Conservation (phyloP, 2,797 vertebrate genomes). For the Cryptoprocta ferox region DNA sequence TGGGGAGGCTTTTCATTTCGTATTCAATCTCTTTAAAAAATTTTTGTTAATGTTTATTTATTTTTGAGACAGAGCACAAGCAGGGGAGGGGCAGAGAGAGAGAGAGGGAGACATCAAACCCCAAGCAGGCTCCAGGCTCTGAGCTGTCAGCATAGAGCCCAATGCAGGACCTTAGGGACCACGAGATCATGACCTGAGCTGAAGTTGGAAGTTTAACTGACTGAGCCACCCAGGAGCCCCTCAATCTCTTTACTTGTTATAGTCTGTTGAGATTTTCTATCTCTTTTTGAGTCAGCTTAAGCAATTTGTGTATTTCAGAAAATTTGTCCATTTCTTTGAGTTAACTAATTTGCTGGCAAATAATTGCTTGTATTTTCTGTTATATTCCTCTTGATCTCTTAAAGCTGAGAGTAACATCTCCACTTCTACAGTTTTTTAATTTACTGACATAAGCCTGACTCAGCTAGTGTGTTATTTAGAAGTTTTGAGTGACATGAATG, state of each 20-base stretch:
- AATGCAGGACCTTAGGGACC: fast-evolving
- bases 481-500: neutral
- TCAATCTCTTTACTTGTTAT: neutral
- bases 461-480: neutral
- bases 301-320: neutral
- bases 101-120: too few species aligned
- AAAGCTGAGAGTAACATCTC: neutral
- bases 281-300: neutral
- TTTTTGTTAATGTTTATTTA: too few species aligned
- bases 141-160: too few species aligned
- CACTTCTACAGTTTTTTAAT: neutral
- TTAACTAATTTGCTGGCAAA: neutral
- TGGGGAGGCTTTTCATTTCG: neutral
- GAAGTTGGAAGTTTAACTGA: too few species aligned
- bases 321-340: neutral
- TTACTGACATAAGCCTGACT: neutral
- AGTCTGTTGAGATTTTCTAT: neutral
- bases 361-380: neutral
- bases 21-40: neutral
- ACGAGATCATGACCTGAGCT: too few species aligned
- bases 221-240: too few species aligned
- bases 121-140: too few species aligned
- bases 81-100: too few species aligned
- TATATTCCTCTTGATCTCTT: neutral
- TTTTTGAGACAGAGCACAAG: too few species aligned